Conservation (phyloP, 2,888 invertebrate genomes). For the Mythimna ferrago region DNA sequence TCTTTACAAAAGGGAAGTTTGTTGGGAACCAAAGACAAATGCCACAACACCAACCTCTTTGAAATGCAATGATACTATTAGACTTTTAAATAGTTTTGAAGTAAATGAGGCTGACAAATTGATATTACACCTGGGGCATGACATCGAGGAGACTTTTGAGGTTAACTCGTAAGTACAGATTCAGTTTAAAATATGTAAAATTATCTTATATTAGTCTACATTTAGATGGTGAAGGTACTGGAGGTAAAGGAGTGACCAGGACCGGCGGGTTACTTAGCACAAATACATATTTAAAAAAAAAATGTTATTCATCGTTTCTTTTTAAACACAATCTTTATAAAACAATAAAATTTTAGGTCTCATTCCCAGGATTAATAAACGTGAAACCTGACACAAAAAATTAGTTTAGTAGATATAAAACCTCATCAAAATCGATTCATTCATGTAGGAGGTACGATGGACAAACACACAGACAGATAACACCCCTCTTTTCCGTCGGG, state of each 20-base stretch:
- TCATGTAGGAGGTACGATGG: too few species aligned
- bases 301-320: not conserved
- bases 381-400: too few species aligned
- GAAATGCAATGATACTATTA: constrained; percentile 50
- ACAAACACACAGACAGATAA: too few species aligned
- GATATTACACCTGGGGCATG: constrained; percentile 40
- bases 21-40: constrained; percentile 71
- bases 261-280: not conserved
- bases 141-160: constrained; percentile 48
- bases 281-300: not conserved
- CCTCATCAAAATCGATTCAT: too few species aligned
- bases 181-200: not conserved
- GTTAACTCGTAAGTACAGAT: constrained; percentile 63
- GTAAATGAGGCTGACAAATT: constrained; percentile 48
- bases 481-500: too few species aligned
- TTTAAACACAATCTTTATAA: too few species aligned
- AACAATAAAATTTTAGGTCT: too few species aligned
- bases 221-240: too few species aligned
- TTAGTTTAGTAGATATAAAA: too few species aligned
- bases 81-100: constrained; percentile 43
- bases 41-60: constrained; percentile 54
- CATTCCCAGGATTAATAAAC: too few species aligned
- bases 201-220: too few species aligned
- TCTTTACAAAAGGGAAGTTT: constrained; percentile 55
- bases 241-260: not conserved